These are phyloP conservation scores for Cotesia congregata DNA, from an alignment of 2,888 invertebrate species.

Conservation along the genomic window DNA sequence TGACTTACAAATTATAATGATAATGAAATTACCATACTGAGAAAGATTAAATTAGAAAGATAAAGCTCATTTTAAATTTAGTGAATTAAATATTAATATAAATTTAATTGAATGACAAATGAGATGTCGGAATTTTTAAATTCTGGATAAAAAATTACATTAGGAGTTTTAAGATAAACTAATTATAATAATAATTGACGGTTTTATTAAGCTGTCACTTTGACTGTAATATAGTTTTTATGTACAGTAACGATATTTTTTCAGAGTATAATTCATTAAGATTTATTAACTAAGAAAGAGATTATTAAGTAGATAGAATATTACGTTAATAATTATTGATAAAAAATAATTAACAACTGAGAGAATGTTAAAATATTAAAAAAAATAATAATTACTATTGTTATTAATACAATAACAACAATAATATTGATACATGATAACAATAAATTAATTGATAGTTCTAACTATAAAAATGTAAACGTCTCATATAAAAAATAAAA, in stretches of 20 bases:
- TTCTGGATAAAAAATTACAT: slow-evolving; percentile 2
- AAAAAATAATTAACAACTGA: slow-evolving; percentile 14
- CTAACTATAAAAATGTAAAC: slow-evolving; percentile 18
- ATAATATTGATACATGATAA: neutral
- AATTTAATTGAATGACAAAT: slow-evolving; percentile 15
- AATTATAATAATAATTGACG: neutral
- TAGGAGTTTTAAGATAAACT: neutral
- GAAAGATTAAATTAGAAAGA: neutral
- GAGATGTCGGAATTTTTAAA: neutral
- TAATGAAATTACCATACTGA: neutral
- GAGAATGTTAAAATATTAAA: neutral
- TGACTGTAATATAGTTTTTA: slow-evolving; percentile 48
- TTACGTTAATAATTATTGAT: neutral
- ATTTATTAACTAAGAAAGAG: neutral
- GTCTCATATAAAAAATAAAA: slow-evolving; percentile 24
- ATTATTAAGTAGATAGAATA: slow-evolving; percentile 6
- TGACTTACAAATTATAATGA: neutral
- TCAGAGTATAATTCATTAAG: slow-evolving; percentile 52
- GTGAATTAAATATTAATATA: neutral
- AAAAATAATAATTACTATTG: neutral
- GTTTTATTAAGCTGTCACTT: slow-evolving; percentile 20
- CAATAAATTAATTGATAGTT: neutral
- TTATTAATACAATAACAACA: too few species aligned
- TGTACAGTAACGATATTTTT: slow-evolving; percentile 61
- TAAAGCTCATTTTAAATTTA: slow-evolving; percentile 15